phyloP scores from a whole-genome alignment of 2,888 invertebrate species.

The Heliconius ismenius region DNA sequence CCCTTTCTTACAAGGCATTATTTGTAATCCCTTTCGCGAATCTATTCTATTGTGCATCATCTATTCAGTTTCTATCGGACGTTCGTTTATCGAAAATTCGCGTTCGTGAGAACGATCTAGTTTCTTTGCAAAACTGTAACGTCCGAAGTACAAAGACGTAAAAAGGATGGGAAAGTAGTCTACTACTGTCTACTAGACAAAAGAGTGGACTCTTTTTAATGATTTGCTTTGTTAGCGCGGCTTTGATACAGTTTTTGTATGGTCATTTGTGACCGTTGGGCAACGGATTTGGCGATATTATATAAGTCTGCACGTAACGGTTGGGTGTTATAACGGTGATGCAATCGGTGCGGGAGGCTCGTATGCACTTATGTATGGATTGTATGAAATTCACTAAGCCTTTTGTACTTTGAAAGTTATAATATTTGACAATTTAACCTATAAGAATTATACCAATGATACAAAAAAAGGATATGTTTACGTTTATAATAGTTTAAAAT shows the following conservation, averaged over 20 bases:
- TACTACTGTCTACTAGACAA: slow-evolving; percentile 73
- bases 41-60: slow-evolving; percentile 77
- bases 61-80: slow-evolving; percentile 67
- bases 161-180: slow-evolving; percentile 71
- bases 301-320: slow-evolving; percentile 66
- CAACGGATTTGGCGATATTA: slow-evolving; percentile 78
- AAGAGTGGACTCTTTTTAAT: slow-evolving; percentile 79
- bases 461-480: too few relatives aligned
- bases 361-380: neutral
- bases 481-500: neutral
- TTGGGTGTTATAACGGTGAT: slow-evolving; percentile 46
- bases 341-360: slow-evolving; percentile 27
- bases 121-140: slow-evolving; percentile 80
- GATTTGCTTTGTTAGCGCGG: slow-evolving; percentile 69
- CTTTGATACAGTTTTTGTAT: slow-evolving; percentile 74
- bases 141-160: slow-evolving; percentile 57
- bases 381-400: neutral
- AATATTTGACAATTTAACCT: neutral
- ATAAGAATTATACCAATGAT: neutral
- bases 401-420: neutral
- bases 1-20: slow-evolving; percentile 80
- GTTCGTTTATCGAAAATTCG: slow-evolving; percentile 76
- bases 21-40: slow-evolving; percentile 83
- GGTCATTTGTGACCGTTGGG: slow-evolving; percentile 75
- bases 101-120: slow-evolving; percentile 79